Conservation (phyloP, 2,797 vertebrate species). For the Sardinella longiceps region DNA sequence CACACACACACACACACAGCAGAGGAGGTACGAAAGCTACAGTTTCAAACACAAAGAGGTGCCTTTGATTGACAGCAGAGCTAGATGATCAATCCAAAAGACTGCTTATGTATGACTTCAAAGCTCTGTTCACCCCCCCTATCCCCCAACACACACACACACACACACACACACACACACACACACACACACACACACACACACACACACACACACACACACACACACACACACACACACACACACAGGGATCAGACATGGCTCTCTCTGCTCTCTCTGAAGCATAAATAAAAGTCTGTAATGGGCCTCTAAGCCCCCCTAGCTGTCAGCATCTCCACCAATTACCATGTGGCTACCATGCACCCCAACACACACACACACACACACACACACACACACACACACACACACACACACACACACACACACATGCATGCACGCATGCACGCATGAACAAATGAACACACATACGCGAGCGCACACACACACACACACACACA, state of each 20-base stretch:
- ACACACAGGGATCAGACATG: too few species aligned
- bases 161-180: too few species aligned
- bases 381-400: too few species aligned
- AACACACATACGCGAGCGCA: too few species aligned
- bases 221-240: too few species aligned
- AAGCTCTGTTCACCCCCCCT: conserved; percentile 61
- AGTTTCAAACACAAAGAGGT: conserved; percentile 45
- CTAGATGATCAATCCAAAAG: conserved; percentile 72
- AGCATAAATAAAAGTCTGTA: conserved; percentile 83
- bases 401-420: not conserved
- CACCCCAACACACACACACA: not conserved
- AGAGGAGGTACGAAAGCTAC: not conserved
- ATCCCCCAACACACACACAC: too few species aligned
- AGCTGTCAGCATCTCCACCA: conserved; percentile 84
- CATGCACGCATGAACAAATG: not conserved
- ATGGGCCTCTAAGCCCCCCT: conserved; percentile 80
- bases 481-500: not conserved
- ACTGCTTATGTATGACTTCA: conserved; percentile 74
- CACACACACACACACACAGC: not conserved
- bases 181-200: too few species aligned
- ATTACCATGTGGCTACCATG: conserved; percentile 72
- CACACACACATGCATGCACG: not conserved
- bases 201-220: too few species aligned
- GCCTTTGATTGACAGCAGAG: conserved; percentile 77
- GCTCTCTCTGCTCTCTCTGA: conserved; percentile 73